phyloP scores from a whole-genome alignment of 2,888 invertebrate genomes.

The Zootermopsis nevadensis region DNA sequence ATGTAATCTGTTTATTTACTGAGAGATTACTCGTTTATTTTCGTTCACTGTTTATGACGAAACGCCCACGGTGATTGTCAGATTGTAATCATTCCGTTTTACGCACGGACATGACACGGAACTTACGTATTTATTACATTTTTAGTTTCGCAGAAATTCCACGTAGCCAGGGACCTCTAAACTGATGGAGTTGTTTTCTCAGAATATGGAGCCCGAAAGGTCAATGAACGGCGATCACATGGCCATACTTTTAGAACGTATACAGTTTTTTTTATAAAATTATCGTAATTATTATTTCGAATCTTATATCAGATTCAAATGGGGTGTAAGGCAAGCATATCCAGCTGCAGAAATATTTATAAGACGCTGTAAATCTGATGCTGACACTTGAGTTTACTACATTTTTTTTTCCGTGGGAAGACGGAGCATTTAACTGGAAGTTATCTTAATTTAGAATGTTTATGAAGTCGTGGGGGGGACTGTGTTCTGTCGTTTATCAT shows the following conservation, averaged over 20 bases:
- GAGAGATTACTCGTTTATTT: background rate
- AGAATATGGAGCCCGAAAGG: background rate
- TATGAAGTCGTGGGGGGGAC: too few relatives aligned
- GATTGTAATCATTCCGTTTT: background rate
- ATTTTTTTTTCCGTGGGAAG: too few relatives aligned
- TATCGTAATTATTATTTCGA: background rate
- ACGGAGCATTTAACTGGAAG: too few relatives aligned
- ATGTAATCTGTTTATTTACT: too few relatives aligned
- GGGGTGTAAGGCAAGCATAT: too few relatives aligned
- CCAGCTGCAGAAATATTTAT: too few relatives aligned
- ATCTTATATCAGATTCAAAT: too few relatives aligned
- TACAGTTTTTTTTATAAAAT: background rate
- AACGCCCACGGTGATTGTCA: background rate
- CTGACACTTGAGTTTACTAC: too few relatives aligned
- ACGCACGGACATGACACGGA: background rate
- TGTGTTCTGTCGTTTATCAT: too few relatives aligned
- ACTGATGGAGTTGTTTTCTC: background rate
- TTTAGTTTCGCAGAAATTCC: background rate
- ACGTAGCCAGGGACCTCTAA: background rate
- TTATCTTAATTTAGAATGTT: too few relatives aligned
- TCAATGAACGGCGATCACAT: background rate
- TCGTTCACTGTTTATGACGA: background rate
- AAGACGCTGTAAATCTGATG: too few relatives aligned
- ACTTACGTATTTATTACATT: background rate
- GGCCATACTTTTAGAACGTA: background rate